Conservation (phyloP, 2,797 vertebrate genomes). For the Agapornis canus region DNA sequence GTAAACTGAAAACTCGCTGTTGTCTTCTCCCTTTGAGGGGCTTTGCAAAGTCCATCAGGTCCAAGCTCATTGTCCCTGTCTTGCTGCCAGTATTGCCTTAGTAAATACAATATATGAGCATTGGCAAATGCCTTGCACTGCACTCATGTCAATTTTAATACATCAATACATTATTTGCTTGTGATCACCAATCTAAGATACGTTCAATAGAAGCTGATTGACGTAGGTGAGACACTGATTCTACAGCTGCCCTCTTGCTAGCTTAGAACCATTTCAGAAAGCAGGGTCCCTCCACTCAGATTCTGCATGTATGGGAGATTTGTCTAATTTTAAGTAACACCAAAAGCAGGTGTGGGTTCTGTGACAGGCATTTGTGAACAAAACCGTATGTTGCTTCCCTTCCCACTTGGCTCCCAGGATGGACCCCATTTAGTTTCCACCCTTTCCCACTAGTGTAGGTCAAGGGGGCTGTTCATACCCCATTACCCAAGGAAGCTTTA, state of each 20-base stretch:
- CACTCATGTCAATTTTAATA: neutral
- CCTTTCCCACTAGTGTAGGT: neutral
- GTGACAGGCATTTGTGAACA: neutral
- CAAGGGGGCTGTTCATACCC: neutral
- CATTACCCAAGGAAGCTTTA: neutral
- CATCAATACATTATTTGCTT: neutral
- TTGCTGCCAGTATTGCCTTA: neutral
- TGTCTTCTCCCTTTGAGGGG: neutral
- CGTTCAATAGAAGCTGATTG: neutral
- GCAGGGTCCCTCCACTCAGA: neutral
- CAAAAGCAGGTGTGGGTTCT: neutral
- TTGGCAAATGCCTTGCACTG: neutral
- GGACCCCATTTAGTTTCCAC: neutral
- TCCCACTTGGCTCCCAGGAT: neutral
- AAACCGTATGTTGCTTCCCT: neutral
- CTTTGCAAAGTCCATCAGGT: neutral
- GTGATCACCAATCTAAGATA: neutral
- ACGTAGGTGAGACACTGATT: neutral
- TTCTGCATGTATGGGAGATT: accelerated
- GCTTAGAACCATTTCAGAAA: neutral
- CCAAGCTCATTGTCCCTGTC: neutral
- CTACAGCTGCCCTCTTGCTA: neutral
- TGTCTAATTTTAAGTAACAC: neutral
- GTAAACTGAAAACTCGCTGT: neutral
- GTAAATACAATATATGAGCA: neutral